Conservation (phyloP, 2,888 invertebrate genomes). For the Zygogramma bicolorata region DNA sequence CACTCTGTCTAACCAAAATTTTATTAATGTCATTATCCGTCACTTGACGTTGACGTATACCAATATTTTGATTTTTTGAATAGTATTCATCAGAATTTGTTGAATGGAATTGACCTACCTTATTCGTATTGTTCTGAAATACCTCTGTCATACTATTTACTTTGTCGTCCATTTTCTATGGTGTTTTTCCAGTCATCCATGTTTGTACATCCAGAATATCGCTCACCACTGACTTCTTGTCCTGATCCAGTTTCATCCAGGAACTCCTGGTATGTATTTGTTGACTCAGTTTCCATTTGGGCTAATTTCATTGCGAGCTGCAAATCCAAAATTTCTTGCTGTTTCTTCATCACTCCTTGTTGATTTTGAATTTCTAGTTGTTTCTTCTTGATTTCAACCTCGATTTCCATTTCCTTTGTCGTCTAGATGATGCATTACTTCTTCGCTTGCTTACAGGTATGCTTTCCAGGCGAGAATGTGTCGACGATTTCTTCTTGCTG, state of each 20-base stretch:
- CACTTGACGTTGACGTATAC: background rate
- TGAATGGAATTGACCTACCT: background rate
- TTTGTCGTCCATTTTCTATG: no score
- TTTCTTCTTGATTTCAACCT: background rate
- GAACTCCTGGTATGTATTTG: background rate
- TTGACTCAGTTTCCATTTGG: background rate
- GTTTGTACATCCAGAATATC: background rate
- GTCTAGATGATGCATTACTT: background rate
- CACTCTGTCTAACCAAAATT: background rate
- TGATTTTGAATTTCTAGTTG: background rate
- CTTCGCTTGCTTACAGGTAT: background rate
- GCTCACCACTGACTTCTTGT: background rate
- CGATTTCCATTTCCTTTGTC: background rate
- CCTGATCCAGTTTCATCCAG: background rate
- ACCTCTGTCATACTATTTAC: no score
- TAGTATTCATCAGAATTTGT: no score
- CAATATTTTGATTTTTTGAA: no score
- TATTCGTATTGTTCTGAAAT: background rate
- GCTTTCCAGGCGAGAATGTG: no score
- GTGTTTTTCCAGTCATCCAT: no score
- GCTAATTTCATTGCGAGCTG: background rate
- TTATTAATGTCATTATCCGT: background rate
- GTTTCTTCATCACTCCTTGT: no score
- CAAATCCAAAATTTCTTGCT: background rate
- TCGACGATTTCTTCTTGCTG: no score